phyloP scores from a whole-genome alignment of 2,113 vertebrate species.

The Eublepharis macularius region DNA sequence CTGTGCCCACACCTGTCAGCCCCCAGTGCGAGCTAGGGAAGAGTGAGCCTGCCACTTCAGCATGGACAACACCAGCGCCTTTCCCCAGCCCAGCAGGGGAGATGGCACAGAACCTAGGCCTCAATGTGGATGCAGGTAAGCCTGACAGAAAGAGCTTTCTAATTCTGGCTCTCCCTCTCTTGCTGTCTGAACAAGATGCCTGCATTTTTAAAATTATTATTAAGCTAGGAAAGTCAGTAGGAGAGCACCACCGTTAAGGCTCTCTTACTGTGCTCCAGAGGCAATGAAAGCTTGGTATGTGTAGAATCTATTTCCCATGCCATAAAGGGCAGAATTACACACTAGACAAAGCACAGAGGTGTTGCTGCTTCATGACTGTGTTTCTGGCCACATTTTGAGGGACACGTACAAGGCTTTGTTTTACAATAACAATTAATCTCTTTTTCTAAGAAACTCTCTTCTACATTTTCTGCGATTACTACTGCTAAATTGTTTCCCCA shows the following conservation, averaged over 20 bases:
- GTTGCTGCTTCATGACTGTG: too few relatives aligned
- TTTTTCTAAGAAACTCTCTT: too few relatives aligned
- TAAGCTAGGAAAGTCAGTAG: background rate
- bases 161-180: background rate
- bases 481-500: background rate
- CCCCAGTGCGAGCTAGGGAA: constrained; percentile 89
- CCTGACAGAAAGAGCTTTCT: background rate
- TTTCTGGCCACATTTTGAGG: background rate
- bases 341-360: background rate
- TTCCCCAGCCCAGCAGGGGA: constrained; percentile 84
- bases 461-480: background rate
- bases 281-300: background rate
- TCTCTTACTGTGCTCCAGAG: background rate
- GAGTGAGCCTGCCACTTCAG: constrained; percentile 75
- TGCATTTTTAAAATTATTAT: background rate
- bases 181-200: background rate
- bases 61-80: constrained; percentile 83
- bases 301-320: background rate
- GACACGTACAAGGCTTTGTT: background rate
- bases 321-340: too few relatives aligned
- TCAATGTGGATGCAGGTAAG: constrained; percentile 94
- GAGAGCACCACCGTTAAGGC: background rate
- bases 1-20: constrained; percentile 78
- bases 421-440: background rate
- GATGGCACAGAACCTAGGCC: constrained; percentile 82